Evolutionary conservation across 2,113 vertebrate genomes (phyloP), one percentile per base, ranked within the genome.

Genomic region (Micronycteris hirsuta): DNA sequence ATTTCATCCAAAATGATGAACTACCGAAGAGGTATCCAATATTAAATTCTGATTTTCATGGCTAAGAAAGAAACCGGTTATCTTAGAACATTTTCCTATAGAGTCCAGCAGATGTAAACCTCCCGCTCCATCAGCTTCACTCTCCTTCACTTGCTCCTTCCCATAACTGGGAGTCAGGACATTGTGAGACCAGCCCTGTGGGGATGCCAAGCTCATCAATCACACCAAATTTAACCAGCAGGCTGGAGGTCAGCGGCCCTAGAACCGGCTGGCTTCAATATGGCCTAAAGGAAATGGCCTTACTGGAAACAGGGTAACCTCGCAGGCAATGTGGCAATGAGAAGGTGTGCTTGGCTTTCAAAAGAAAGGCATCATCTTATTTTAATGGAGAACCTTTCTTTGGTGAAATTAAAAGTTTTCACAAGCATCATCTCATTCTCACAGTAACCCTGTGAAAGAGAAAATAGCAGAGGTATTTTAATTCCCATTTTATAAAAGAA

Each of bases 321-420:
- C 81, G 12, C 26, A 77, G 65, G 54, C 47, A 88, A 36, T 36
- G 22, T 28, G 47, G 63, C 20, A 8, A 81, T 85, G 43, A 91
- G 88, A 92, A 73, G 41, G 54, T 82, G 14, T 71, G 73, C 28
- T 88, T 83, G 85, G 47, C 67, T 93, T 84, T 90, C 86, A 47
- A 82, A 92, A 78, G 26, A 87, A 92, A 93, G 61, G 26, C 16
- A 76, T 43, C 73, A 61, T 89, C n/a, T 65, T 71, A 76, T 83
- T 86, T 81, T 91, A 85, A 19, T 70, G 31, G 43, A 70, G 26
- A 92, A 67, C 2, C 10, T 93, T 88, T 61, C n/a, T 47, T 87
- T 82, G 52, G 19, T 82, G 86, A 85, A 95, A 88, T 87, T 73
- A 38, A 83, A 87, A 63, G 58, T 95, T 96, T 85, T 91, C 92